A percentile compares a stretch with the other conserved stretches of the same genome.
Evolutionary conservation across 2,113 vertebrate species (phyloP).

Genomic region (Cephalopholis sonnerati): DNA sequence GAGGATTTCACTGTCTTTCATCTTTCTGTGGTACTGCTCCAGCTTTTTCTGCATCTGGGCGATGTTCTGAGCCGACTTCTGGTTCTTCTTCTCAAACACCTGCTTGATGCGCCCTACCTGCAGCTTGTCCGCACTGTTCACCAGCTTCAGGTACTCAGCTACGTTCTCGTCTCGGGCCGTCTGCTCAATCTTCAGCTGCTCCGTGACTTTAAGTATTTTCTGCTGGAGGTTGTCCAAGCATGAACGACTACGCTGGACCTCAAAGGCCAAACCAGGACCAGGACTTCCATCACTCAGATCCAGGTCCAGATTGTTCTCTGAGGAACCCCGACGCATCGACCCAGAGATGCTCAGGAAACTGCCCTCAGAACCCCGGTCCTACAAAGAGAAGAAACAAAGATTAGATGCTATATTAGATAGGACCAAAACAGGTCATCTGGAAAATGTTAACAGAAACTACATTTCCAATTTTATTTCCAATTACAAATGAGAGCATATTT

Average conservation of each 20-base stretch:
- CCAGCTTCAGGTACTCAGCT: conserved; percentile 95
- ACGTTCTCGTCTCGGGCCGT: conserved; percentile 94
- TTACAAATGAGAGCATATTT: background rate
- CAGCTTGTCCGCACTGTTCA: conserved; percentile 95
- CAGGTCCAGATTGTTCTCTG: conserved; percentile 84
- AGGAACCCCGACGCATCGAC: conserved; percentile 85
- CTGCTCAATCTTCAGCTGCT: conserved; percentile 98
- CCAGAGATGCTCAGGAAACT: conserved; percentile 79
- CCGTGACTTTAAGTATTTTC: conserved; percentile 97
- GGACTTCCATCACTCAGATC: conserved; percentile 62
- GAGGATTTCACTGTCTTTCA: conserved; percentile 91
- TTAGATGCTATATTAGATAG: conserved; percentile 4
- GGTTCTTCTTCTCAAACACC: conserved; percentile 99
- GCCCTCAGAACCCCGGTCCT: conserved; percentile 89
- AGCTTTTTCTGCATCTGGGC: conserved; percentile 97
- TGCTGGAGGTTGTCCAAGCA: conserved; percentile 95
- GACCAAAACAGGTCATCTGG: background rate
- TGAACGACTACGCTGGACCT: conserved; percentile 90
- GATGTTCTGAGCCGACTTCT: conserved; percentile 95
- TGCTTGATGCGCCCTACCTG: conserved; percentile 96
- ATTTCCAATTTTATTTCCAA: background rate
- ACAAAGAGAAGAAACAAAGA: conserved; percentile 21
- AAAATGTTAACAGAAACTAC: background rate
- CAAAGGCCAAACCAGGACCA: conserved; percentile 74
- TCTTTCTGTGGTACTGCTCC: conserved; percentile 94